Evolutionary conservation across 2,797 vertebrate species (phyloP).

Genomic region (Phyllotis vaccarum): DNA sequence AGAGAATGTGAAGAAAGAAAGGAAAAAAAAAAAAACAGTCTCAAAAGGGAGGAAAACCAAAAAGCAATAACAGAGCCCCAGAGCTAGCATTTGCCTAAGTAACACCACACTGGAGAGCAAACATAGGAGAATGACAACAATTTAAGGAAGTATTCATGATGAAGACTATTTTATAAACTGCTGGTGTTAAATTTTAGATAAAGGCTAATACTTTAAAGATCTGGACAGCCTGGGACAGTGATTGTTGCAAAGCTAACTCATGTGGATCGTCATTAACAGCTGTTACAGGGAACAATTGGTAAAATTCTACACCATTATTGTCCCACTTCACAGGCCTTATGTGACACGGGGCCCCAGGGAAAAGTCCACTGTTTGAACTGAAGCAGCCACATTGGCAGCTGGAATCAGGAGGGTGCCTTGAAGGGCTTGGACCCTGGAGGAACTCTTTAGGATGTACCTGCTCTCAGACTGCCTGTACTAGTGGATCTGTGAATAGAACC

Average conservation of each 20-base stretch:
- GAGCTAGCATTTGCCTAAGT: background rate
- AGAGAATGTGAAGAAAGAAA: no score
- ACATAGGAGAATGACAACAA: no score
- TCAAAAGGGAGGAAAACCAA: background rate
- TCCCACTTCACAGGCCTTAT: rapidly evolving
- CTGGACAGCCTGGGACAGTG: background rate
- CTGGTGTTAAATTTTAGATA: background rate
- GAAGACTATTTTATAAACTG: rapidly evolving
- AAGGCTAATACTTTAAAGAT: background rate
- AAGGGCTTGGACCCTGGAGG: background rate
- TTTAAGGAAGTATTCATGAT: rapidly evolving
- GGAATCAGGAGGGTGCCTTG: rapidly evolving
- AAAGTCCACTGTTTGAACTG: no score
- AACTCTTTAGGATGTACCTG: background rate
- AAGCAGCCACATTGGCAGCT: background rate
- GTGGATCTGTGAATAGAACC: background rate
- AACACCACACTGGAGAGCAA: no score
- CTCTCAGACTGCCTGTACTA: rapidly evolving
- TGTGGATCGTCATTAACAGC: background rate
- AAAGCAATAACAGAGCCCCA: background rate
- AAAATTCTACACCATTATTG: rapidly evolving
- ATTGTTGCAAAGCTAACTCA: background rate
- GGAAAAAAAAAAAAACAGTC: background rate
- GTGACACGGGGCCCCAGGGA: background rate
- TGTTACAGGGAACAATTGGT: rapidly evolving